Conservation (phyloP, 2,888 invertebrate genomes). For the Thera obeliscata region DNA sequence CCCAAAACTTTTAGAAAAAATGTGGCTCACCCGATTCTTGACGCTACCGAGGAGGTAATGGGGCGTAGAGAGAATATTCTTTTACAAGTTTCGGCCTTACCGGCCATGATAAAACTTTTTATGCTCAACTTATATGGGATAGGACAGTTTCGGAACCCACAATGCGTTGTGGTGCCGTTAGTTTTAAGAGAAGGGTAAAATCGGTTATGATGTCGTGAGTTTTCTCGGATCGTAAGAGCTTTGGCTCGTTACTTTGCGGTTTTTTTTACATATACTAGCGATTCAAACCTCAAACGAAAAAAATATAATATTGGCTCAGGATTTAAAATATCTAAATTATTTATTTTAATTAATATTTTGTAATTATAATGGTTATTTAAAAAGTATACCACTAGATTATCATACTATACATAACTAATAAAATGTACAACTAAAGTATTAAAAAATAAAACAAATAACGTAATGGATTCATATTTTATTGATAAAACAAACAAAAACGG, state of each 20-base stretch:
- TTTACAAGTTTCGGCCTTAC: conserved; percentile 68
- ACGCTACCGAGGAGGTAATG: conserved; percentile 62
- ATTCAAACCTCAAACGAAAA: neutral
- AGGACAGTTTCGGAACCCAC: conserved; percentile 67
- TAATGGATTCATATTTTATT: neutral
- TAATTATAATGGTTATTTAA: too few species aligned
- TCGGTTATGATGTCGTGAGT: conserved; percentile 32
- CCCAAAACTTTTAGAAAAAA: conserved; percentile 60
- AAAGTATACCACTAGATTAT: too few species aligned
- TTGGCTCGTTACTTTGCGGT: neutral
- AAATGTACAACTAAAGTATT: neutral
- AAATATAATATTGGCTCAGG: too few species aligned
- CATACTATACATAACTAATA: neutral
- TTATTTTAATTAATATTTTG: too few species aligned
- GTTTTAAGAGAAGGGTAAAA: conserved; percentile 35
- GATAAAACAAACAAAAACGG: neutral
- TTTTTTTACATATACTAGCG: neutral
- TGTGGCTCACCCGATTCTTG: conserved; percentile 48
- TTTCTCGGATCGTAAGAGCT: conserved; percentile 22
- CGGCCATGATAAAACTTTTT: conserved; percentile 79
- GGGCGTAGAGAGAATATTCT: conserved; percentile 71
- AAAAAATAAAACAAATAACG: neutral
- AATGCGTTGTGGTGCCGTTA: conserved; percentile 49
- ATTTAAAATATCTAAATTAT: too few species aligned
- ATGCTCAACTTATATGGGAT: conserved; percentile 74